Evolutionary conservation across 1,140 invertebrate genomes (phyloP).

Genomic region (Halyomorpha halys): DNA sequence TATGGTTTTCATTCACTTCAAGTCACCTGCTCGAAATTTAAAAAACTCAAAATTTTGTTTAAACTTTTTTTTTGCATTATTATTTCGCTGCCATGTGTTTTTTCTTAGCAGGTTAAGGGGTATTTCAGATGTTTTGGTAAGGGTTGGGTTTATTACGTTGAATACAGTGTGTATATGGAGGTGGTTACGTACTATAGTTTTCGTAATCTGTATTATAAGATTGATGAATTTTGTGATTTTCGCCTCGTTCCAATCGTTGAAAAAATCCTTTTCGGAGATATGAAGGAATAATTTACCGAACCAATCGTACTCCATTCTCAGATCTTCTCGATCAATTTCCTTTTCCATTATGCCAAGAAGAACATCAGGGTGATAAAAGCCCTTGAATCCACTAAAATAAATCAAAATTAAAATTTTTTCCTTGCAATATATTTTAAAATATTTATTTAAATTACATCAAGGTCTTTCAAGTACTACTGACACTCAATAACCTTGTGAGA

Average conservation of each 20-base stretch:
- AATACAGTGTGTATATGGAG: no score
- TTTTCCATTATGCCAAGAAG: conserved; percentile 2
- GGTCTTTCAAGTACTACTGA: background rate
- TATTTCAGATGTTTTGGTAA: no score
- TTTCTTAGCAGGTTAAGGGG: no score
- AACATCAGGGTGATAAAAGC: conserved; percentile 3
- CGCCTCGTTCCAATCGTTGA: background rate
- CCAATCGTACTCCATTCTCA: conserved; percentile 3
- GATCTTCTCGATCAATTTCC: conserved; percentile 12
- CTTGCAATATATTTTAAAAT: background rate
- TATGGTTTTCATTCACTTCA: no score
- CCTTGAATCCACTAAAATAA: conserved; percentile 6
- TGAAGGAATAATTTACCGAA: conserved; percentile 5
- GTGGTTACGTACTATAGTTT: background rate
- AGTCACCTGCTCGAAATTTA: no score
- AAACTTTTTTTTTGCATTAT: no score
- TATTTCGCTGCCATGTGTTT: no score
- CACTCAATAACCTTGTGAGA: background rate
- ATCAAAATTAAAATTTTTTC: background rate
- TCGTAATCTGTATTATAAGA: conserved; percentile 10
- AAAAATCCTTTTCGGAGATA: conserved; percentile 8
- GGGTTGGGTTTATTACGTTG: no score
- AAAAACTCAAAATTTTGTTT: no score
- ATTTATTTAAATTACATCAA: no score
- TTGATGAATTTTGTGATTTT: background rate